Evolutionary conservation across 2,113 vertebrate species (phyloP).

Genomic region (Globicephala melas): DNA sequence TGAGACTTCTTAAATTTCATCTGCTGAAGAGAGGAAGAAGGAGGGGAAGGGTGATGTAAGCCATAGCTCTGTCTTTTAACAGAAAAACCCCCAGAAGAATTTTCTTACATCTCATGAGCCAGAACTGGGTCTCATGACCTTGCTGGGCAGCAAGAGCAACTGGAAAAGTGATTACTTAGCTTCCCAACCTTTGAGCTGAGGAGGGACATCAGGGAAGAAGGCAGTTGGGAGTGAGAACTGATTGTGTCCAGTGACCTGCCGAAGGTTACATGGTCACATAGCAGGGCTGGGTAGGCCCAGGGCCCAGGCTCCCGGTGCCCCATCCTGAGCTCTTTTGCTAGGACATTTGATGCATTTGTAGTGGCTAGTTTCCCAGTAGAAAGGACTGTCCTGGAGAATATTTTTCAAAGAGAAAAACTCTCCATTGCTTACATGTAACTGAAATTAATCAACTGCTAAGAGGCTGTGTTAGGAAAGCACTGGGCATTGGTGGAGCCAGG

Average conservation of each 20-base stretch:
- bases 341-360: background rate
- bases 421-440: background rate
- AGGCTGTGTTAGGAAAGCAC: background rate
- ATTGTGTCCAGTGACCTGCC: background rate
- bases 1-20: background rate
- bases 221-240: background rate
- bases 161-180: background rate
- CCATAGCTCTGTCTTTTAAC: background rate
- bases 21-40: background rate
- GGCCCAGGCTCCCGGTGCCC: background rate
- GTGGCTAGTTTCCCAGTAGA: background rate
- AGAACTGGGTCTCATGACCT: background rate
- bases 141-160: background rate
- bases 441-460: background rate
- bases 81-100: background rate
- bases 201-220: background rate
- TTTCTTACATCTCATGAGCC: background rate
- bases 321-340: background rate
- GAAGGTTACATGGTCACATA: background rate
- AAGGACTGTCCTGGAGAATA: background rate
- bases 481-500: background rate
- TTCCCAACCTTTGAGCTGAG: background rate
- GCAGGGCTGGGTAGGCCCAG: background rate
- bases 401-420: background rate
- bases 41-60: background rate